These are phyloP conservation scores for Pterostichus madidus DNA, from an alignment of 2,888 invertebrate species.

Conservation along the genomic window DNA sequence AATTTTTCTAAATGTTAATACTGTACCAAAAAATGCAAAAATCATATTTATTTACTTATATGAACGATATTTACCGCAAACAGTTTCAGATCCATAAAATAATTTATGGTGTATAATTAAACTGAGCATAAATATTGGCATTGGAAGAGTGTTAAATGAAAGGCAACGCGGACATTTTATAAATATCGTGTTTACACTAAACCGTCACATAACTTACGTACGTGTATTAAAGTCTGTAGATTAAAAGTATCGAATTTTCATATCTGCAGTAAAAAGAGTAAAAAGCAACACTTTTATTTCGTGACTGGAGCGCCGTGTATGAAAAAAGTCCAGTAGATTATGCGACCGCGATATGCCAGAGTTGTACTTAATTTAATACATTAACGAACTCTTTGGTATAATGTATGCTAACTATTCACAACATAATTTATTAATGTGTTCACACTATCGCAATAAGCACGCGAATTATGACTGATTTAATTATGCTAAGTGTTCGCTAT, in stretches of 20 bases:
- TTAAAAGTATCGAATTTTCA: conserved; percentile 57
- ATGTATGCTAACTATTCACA: conserved; percentile 59
- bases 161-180: conserved; percentile 27
- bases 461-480: conserved; percentile 64
- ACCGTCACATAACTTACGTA: conserved; percentile 44
- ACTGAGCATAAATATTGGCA: conserved; percentile 30
- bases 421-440: conserved; percentile 62
- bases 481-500: conserved; percentile 54
- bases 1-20: too few relatives aligned
- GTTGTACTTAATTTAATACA: conserved; percentile 63
- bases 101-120: conserved; percentile 9
- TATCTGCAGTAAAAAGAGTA: conserved; percentile 55
- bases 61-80: conserved; percentile 22
- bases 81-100: conserved; percentile 28
- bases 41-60: conserved; percentile 12
- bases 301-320: conserved; percentile 37
- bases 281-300: conserved; percentile 55
- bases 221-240: conserved; percentile 11
- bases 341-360: conserved; percentile 40
- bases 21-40: too few relatives aligned
- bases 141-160: conserved; percentile 13
- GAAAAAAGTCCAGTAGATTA: conserved; percentile 46
- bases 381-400: conserved; percentile 52
- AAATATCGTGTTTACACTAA: conserved; percentile 45
- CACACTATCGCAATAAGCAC: conserved; percentile 62